Percentiles rank a stretch among this genome's conserved stretches.
These are phyloP conservation scores for Sminthurides bifidus DNA, from an alignment of 1,140 invertebrate species.

Conservation along the genomic window DNA sequence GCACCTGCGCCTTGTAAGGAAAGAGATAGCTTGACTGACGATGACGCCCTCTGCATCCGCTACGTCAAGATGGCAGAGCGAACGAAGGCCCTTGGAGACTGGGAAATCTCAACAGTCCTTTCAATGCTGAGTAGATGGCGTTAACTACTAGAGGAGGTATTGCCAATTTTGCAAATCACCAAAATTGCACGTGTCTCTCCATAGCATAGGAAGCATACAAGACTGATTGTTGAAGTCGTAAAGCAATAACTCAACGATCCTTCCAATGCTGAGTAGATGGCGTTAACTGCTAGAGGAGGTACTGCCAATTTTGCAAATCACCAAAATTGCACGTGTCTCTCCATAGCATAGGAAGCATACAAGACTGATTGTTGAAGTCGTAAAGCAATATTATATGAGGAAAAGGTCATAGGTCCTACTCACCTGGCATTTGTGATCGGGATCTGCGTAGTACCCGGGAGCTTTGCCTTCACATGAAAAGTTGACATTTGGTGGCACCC, in stretches of 20 bases:
- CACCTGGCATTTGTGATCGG: constrained; percentile 12
- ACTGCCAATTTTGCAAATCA: background rate
- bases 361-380: background rate
- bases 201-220: background rate
- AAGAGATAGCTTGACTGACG: no score
- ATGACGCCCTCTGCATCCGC: no score
- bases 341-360: background rate
- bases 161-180: background rate
- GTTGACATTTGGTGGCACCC: constrained; percentile 14
- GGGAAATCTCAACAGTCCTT: no score
- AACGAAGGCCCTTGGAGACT: no score
- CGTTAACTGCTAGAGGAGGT: no score
- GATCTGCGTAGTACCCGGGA: constrained; percentile 24
- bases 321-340: background rate
- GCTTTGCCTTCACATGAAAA: constrained; percentile 21
- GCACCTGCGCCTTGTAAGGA: no score
- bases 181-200: background rate
- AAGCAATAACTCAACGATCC: no score
- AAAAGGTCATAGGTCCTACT: no score
- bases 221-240: background rate
- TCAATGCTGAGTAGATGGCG: no score
- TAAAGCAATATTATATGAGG: no score
- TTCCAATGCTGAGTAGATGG: no score
- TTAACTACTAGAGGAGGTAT: background rate
- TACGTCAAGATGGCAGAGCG: no score